Base-by-base conservation (phyloP, 30 jellyfish, hydroid and myxozoan species). In the Haliclystus octoradiatus region DNA sequence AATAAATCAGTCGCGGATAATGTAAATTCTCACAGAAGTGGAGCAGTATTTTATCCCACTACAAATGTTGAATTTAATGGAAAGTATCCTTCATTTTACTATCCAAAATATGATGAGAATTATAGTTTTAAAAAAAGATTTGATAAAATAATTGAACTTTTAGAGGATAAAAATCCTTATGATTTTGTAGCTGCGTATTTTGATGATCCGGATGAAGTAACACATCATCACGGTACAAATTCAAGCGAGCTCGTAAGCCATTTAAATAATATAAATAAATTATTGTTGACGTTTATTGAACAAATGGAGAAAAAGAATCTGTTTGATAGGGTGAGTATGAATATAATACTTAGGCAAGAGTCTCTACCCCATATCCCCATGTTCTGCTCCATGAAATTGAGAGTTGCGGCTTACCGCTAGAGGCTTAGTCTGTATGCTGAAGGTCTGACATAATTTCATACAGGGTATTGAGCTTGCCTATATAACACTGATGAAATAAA, bases 221-320 rank as follows among this genome's bases (percentile, higher is more conserved):
- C 87, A 15, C 96, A 87, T 66, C 31, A 50, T 35, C 64, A 87
- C 75, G 96, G 96, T 23, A 94, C 96, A 9, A 83, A 87, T 28
- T 65, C 85, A 33, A 50, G 25, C 3, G 71, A 57, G 32, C 52
- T 87, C 28, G 57, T 31, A 3, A 31, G 23, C 2, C 64, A 67
- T 1, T 75, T 87, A 0, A 32, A 47, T 24, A 31, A 74, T 15
- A 31, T 77, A 5, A 89, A 87, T 34, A 62, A 14, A 12, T 23
- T 50, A 9, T 51, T 87, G 30, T 92, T 92, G 7, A 35, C 50
- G 26, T 87, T 78, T 49, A 31, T 78, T 3, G 27, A 49, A 1
- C 53, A 69, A 22, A 27, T 87, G 78, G 73, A 57, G 49, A 70
- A 33, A 26, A 57, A 51, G 33, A 68, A 68, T 15, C 75, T 79